Conservation (phyloP, 2,888 invertebrate genomes). For the Tryphoninae sp. region DNA sequence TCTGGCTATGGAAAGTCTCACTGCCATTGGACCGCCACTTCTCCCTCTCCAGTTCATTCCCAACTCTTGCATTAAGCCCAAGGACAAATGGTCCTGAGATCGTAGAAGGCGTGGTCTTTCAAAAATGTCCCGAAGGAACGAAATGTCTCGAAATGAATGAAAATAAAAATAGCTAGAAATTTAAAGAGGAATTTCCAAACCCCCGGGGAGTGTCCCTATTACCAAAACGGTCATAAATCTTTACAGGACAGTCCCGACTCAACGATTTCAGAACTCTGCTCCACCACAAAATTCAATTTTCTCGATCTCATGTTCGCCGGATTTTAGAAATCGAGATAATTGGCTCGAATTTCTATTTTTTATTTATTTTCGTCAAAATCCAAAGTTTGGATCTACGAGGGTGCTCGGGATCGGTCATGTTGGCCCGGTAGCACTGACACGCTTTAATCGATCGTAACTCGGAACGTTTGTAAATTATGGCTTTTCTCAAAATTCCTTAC, state of each 20-base stretch:
- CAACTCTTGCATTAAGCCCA: neutral
- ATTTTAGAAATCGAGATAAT: slow-evolving; percentile 68
- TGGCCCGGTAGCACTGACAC: slow-evolving; percentile 42
- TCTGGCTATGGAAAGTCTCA: neutral
- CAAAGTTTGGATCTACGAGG: slow-evolving; percentile 2
- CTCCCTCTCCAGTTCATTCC: slow-evolving; percentile 22
- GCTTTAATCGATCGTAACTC: slow-evolving; percentile 31
- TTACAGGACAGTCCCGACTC: neutral
- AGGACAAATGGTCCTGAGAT: neutral
- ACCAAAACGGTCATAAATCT: slow-evolving; percentile 42
- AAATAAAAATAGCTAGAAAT: neutral
- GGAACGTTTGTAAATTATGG: neutral
- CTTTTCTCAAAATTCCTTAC: slow-evolving; percentile 2
- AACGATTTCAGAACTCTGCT: slow-evolving; percentile 31
- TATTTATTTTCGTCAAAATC: neutral
- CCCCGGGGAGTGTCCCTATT: neutral
- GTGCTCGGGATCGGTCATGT: slow-evolving; percentile 23
- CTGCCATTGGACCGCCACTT: slow-evolving; percentile 45
- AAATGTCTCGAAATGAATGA: neutral
- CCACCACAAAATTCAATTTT: slow-evolving; percentile 64
- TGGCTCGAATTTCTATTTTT: slow-evolving; percentile 56
- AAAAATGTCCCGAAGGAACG: neutral
- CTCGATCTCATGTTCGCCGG: slow-evolving; percentile 63
- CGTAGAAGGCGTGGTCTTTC: slow-evolving; percentile 23
- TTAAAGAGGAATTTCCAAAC: neutral